Conservation (phyloP, 2,888 invertebrate genomes). For the Lasioglossum marginatum region DNA sequence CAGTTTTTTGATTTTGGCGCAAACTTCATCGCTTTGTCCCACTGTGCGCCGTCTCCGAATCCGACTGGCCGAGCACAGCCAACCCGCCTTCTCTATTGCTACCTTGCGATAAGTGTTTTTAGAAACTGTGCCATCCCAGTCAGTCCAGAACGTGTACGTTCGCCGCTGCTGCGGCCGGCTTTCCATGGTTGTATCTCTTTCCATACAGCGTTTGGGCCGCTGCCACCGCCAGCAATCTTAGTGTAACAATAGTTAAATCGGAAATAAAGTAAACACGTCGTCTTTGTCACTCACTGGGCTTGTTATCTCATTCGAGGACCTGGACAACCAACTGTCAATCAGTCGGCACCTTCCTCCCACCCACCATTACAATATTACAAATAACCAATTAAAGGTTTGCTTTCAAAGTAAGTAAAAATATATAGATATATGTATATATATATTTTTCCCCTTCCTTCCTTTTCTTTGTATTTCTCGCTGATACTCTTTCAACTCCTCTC, state of each 20-base stretch:
- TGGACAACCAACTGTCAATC: not conserved
- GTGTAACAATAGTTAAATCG: not conserved
- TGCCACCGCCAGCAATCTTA: not conserved
- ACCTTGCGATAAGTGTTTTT: not conserved
- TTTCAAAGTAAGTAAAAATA: slow-evolving; percentile 81
- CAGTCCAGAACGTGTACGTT: not conserved
- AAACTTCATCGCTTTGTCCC: too few relatives aligned
- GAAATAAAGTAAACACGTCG: not conserved
- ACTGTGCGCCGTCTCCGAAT: too few relatives aligned
- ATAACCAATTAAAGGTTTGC: slow-evolving; percentile 78
- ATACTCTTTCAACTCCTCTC: slow-evolving; percentile 16
- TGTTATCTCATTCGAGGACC: not conserved
- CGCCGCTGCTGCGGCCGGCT: not conserved
- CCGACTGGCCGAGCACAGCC: too few relatives aligned
- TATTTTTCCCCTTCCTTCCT: slow-evolving; percentile 65
- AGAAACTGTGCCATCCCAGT: not conserved
- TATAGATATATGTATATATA: slow-evolving; percentile 78
- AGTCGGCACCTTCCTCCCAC: not conserved
- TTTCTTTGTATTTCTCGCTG: slow-evolving; percentile 50
- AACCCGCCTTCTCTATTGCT: not conserved
- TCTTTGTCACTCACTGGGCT: not conserved
- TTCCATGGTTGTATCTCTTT: not conserved
- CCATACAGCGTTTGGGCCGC: not conserved
- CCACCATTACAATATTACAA: slow-evolving; percentile 74
- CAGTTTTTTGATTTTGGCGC: too few relatives aligned